A percentile compares a stretch with the other conserved stretches of the same genome.
Evolutionary conservation across 2,888 invertebrate species (phyloP).

Genomic region (Saturnia pavonia): DNA sequence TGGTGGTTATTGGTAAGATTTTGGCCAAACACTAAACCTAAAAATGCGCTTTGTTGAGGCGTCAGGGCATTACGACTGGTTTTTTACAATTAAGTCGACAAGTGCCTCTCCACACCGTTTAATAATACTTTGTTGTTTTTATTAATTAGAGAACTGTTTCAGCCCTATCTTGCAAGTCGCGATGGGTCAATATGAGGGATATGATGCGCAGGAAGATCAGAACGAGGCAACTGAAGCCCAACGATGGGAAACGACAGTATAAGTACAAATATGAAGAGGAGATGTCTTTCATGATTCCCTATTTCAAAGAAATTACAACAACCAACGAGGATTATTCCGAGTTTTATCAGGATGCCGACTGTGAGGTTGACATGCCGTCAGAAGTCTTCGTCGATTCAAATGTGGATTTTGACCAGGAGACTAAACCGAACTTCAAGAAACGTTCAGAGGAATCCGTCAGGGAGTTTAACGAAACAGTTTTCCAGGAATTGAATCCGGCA

Average conservation of each 20-base stretch:
- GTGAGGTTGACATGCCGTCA: constrained; percentile 48
- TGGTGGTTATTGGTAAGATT: too few relatives aligned
- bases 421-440: constrained; percentile 44
- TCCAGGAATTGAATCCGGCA: constrained; percentile 53
- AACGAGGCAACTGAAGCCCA: constrained; percentile 53
- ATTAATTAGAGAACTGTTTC: constrained; percentile 30
- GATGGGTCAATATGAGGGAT: constrained; percentile 73
- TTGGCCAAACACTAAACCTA: too few relatives aligned
- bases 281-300: constrained; percentile 61
- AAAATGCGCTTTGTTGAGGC: too few relatives aligned
- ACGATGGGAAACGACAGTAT: constrained; percentile 35
- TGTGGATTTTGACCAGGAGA: constrained; percentile 43
- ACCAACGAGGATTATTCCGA: constrained; percentile 50
- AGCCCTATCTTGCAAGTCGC: constrained; percentile 63
- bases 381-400: constrained; percentile 47
- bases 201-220: constrained; percentile 67
- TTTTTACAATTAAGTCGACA: too few relatives aligned
- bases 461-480: constrained; percentile 31
- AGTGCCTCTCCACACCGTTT: not conserved
- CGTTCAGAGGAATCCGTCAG: constrained; percentile 34
- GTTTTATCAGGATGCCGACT: constrained; percentile 46
- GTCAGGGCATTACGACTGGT: too few relatives aligned
- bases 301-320: constrained; percentile 49
- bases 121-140: not conserved
- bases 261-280: constrained; percentile 71